Conservation (phyloP, 2,888 invertebrate species). For the Lepetodrilus schrolli region DNA sequence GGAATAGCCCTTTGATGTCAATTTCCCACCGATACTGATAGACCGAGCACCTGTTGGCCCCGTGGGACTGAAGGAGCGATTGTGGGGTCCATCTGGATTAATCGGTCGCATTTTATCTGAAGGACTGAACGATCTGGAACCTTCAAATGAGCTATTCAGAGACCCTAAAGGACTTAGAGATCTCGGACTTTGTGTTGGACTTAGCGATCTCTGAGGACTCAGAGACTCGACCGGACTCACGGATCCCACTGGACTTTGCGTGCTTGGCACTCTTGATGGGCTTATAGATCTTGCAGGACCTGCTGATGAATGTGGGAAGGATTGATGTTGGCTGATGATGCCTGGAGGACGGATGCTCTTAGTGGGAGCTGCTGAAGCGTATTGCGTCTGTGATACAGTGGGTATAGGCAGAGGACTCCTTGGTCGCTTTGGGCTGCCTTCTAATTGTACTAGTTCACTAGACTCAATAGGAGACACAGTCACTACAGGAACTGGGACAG, state of each 20-base stretch:
- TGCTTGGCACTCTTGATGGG: background rate
- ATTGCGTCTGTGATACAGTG: background rate
- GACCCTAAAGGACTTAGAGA: background rate
- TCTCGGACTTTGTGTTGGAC: constrained; percentile 16
- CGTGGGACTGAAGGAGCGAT: constrained; percentile 1
- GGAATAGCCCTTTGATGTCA: background rate
- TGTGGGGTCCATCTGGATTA: constrained; percentile 16
- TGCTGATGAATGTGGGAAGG: background rate
- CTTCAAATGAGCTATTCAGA: background rate
- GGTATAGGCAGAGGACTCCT: constrained; percentile 6
- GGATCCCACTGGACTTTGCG: background rate
- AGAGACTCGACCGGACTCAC: background rate
- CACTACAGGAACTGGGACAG: constrained; percentile 26
- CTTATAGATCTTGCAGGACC: background rate
- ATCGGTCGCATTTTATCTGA: constrained; percentile 7
- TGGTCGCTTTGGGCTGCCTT: constrained; percentile 15
- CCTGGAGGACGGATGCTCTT: background rate
- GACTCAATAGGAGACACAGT: constrained; percentile 29
- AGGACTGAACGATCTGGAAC: background rate
- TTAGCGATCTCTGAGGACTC: background rate
- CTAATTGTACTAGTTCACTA: constrained; percentile 12
- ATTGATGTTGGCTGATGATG: background rate
- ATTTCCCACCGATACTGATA: background rate
- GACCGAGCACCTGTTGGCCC: background rate
- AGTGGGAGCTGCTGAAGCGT: background rate